Evolutionary conservation across 2,113 vertebrate species (phyloP), one percentile per base, ranked within the genome.

Genomic region (Lonchura striata): DNA sequence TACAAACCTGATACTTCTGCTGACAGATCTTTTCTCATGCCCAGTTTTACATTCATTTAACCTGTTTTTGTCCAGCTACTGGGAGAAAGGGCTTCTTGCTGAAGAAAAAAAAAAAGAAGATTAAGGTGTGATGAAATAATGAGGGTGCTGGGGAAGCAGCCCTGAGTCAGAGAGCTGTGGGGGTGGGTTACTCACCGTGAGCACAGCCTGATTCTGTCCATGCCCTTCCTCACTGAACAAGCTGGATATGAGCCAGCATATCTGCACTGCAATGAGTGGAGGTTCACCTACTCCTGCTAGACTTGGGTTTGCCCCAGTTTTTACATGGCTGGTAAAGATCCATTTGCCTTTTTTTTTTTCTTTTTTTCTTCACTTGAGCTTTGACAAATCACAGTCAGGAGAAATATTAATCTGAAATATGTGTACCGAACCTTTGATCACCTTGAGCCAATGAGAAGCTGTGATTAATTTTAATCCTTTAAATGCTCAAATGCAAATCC

Each of bases 121-220:
- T 33, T 70, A 35, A 31, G 3, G 4, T 23, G 4, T 74, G 82
- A 83, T 83, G 86, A 64, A 93, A 76, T 89, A 77, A 47, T 60
- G 86, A 61, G 7, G 7, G 35, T 69, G 13, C 37, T 35, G 77
- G 49, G 88, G 92, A 93, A 71, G 79, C 85, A 94, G 63, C 47
- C 52, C 66, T 96, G 87, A 97, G 94, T 96, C 96, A 97, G 82
- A 90, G 91, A 59, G 85, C 90, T 68, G 46, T 4, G 8, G 57
- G 30, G n/a, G 50, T 16, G 63, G 27, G 10, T 95, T 93, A 86
- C 80, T 96, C 97, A 93, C 6, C 2, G 30, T 31, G 86, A 89
- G 79, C 6, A 49, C 63, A 60, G 56, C 56, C 60, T 42, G 42
- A 7, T 75, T 54, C 35, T 63, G 25, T 23, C 13, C 0, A 0